These are phyloP conservation scores for Spinus pinus DNA, from an alignment of 2,797 vertebrate genomes.

Conservation along the genomic window DNA sequence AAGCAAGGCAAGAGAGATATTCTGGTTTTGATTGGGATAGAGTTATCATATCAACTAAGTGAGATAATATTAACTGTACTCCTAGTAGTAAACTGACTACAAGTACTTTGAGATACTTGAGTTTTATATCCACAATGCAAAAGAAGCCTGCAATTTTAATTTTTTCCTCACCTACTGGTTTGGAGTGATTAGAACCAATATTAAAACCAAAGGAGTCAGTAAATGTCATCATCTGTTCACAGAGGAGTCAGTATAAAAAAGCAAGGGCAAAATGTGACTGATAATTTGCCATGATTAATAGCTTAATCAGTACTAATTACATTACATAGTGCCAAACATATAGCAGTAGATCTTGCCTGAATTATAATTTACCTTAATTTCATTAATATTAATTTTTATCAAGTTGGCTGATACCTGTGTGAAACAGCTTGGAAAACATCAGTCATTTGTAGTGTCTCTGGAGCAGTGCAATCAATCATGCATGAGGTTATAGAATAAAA, in stretches of 20 bases:
- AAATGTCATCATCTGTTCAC: background rate
- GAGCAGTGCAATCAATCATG: slow-evolving; percentile 19
- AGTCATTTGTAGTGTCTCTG: background rate
- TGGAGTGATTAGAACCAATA: background rate
- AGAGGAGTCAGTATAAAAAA: background rate
- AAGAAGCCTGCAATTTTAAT: background rate
- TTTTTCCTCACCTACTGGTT: background rate
- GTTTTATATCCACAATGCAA: background rate
- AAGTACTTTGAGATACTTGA: background rate
- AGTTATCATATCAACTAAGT: background rate
- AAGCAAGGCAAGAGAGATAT: background rate
- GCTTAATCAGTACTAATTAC: slow-evolving; percentile 19
- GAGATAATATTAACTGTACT: background rate
- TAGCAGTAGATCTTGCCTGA: background rate
- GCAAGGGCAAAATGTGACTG: background rate
- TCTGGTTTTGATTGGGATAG: background rate
- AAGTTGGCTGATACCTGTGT: background rate
- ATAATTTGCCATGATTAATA: slow-evolving; percentile 2
- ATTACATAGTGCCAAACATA: background rate
- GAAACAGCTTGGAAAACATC: slow-evolving; percentile 43
- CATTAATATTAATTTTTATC: slow-evolving; percentile 32
- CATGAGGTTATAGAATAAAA: background rate
- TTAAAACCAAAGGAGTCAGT: background rate
- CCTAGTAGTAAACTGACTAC: background rate
- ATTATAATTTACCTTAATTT: slow-evolving; percentile 48